Percentiles rank a stretch among this genome's conserved stretches.
Evolutionary conservation across 2,113 vertebrate species (phyloP).

Genomic region (Syngnathus scovelli): DNA sequence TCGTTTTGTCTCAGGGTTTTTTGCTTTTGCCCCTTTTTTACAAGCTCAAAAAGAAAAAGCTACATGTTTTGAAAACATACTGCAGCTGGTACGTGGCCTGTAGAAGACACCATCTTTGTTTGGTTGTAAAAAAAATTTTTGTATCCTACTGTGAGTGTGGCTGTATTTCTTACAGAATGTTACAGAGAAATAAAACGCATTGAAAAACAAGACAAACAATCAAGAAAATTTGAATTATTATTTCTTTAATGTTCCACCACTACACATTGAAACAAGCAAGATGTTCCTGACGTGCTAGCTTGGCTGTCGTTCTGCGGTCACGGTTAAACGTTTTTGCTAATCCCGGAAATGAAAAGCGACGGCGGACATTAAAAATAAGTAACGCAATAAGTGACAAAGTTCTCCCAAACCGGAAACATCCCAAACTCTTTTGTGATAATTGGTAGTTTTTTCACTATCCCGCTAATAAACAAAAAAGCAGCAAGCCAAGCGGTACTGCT

Average conservation of each 20-base stretch:
- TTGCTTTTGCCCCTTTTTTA: neutral
- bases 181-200: slow-evolving; percentile 69
- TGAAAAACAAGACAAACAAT: slow-evolving; percentile 21
- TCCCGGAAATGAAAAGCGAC: too few relatives aligned
- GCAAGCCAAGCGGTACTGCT: neutral
- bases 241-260: slow-evolving; percentile 54
- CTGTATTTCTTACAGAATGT: slow-evolving; percentile 74
- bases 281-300: slow-evolving; percentile 54
- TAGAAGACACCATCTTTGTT: slow-evolving; percentile 5
- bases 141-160: slow-evolving; percentile 73
- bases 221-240: slow-evolving; percentile 63
- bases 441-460: too few relatives aligned
- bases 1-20: slow-evolving; percentile 9
- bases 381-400: too few relatives aligned
- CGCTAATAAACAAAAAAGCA: neutral
- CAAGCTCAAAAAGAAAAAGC: slow-evolving; percentile 30
- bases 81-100: neutral
- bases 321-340: neutral
- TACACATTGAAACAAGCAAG: slow-evolving; percentile 50
- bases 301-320: slow-evolving; percentile 57
- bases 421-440: neutral
- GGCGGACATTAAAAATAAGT: too few relatives aligned
- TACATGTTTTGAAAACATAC: slow-evolving; percentile 18
- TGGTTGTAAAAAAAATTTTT: slow-evolving; percentile 46
- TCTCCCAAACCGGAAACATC: neutral